Evolutionary conservation across 2,888 invertebrate species (phyloP).

Genomic region (Cotesia congregata): DNA sequence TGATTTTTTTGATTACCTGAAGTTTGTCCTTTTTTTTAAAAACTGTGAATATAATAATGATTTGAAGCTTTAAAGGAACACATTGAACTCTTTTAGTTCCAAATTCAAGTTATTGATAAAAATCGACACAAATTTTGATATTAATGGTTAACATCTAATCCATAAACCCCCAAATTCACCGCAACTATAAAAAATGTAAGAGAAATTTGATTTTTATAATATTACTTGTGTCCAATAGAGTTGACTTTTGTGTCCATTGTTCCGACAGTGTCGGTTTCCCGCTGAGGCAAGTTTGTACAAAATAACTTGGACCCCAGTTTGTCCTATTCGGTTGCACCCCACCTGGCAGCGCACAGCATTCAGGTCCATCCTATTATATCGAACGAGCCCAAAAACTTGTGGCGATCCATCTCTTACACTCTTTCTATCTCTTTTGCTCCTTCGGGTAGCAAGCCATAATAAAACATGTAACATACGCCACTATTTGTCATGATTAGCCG

Average conservation of each 20-base stretch:
- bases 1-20: no score
- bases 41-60: no score
- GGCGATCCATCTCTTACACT: conserved; percentile 23
- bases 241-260: conserved; percentile 37
- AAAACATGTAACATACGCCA: conserved; percentile 44
- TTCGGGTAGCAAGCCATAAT: conserved; percentile 41
- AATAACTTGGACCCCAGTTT: conserved; percentile 62
- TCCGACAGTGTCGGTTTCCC: conserved; percentile 37
- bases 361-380: conserved; percentile 57
- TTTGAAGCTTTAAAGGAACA: no score
- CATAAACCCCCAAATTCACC: no score
- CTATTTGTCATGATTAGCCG: conserved; percentile 68
- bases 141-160: no score
- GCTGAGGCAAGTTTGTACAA: conserved; percentile 54
- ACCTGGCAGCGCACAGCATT: conserved; percentile 57
- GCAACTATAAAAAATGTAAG: background rate
- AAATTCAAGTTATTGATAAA: no score
- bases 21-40: no score
- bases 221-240: conserved; percentile 39
- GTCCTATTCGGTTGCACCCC: conserved; percentile 58
- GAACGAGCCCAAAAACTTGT: conserved; percentile 37
- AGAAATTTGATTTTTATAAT: background rate
- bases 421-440: conserved; percentile 29
- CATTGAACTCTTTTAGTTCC: no score
- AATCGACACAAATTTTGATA: no score